These are phyloP conservation scores for Alauda arvensis DNA, from an alignment of 2,797 vertebrate species.

Conservation along the genomic window DNA sequence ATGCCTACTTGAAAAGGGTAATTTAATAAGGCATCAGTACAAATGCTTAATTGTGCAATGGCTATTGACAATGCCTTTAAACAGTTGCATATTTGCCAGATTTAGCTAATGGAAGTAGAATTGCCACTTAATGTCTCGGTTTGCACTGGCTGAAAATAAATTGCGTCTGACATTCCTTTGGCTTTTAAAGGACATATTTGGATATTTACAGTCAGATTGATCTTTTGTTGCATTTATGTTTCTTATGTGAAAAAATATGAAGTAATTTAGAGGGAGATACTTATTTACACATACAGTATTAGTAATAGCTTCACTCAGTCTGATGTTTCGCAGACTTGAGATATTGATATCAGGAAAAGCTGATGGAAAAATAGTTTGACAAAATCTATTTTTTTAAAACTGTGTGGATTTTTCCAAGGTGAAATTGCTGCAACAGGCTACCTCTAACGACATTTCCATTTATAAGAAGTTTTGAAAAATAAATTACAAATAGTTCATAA, in stretches of 20 bases:
- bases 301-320: conserved; percentile 10
- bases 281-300: conserved; percentile 55
- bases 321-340: background rate
- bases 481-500: background rate
- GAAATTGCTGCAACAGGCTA: background rate
- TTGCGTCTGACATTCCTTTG: conserved; percentile 79
- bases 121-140: conserved; percentile 81
- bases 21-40: conserved; percentile 88
- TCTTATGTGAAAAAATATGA: conserved; percentile 63
- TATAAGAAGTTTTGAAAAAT: background rate
- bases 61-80: conserved; percentile 90
- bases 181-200: conserved; percentile 77
- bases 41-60: conserved; percentile 91
- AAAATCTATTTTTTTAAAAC: conserved; percentile 3
- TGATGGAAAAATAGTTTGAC: background rate
- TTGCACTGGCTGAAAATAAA: conserved; percentile 82
- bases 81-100: conserved; percentile 86
- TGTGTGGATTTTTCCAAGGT: background rate
- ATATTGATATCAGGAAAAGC: background rate
- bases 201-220: conserved; percentile 73
- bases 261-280: conserved; percentile 59
- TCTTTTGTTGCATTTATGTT: conserved; percentile 70
- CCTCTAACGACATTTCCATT: background rate
- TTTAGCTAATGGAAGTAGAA: conserved; percentile 86
- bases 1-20: conserved; percentile 77